phyloP scores from a whole-genome alignment of 1,140 invertebrate species.

The Helicoverpa zea region DNA sequence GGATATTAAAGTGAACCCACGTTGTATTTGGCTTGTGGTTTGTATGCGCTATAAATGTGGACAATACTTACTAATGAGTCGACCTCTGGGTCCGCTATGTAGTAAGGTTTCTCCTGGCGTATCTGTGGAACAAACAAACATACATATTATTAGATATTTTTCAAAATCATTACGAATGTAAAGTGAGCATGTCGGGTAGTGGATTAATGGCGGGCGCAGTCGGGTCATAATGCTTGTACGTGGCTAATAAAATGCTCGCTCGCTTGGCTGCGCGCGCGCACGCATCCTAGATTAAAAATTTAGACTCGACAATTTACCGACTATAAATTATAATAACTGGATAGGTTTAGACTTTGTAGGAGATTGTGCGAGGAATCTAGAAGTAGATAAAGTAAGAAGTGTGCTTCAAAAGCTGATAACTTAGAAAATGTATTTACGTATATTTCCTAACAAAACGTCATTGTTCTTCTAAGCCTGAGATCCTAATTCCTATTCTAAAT shows the following conservation, averaged over 20 bases:
- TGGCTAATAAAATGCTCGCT: conserved; percentile 73
- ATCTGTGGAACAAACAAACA: conserved; percentile 93
- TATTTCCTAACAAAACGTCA: background rate
- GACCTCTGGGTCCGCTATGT: conserved; percentile 98
- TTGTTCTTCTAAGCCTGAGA: background rate
- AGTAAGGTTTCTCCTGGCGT: conserved; percentile 99
- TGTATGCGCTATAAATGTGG: conserved; percentile 28
- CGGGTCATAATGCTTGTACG: conserved; percentile 65
- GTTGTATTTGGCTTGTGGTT: conserved; percentile 68
- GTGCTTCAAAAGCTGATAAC: background rate
- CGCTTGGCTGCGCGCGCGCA: conserved; percentile 72
- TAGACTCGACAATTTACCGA: conserved; percentile 40
- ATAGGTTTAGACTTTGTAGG: conserved; percentile 9
- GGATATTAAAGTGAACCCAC: conserved; percentile 72
- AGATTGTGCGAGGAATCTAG: background rate
- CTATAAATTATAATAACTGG: conserved; percentile 39
- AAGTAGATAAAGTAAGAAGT: background rate
- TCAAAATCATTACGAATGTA: conserved; percentile 41
- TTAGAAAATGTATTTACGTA: no score
- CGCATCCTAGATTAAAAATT: conserved; percentile 60
- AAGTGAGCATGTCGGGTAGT: conserved; percentile 30
- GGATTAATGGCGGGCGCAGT: conserved; percentile 63
- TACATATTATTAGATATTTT: conserved; percentile 32
- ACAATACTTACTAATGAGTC: conserved; percentile 97
- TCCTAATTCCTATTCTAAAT: background rate